Evolutionary conservation across 23 tunicate genomes (phyloP).

Genomic region (Botrylloides violaceus): DNA sequence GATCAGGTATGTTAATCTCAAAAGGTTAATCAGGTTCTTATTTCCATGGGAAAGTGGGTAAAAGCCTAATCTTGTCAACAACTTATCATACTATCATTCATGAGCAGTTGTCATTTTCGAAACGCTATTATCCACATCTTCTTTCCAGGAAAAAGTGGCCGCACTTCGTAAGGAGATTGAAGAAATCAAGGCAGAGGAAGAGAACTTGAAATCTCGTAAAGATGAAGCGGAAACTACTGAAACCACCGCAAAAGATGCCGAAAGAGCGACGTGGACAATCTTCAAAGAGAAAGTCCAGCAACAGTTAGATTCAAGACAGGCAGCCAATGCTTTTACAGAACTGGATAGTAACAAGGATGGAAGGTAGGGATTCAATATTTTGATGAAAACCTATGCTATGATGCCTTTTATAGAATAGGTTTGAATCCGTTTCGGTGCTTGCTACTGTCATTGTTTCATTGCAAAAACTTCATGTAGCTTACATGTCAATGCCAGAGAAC

Average conservation of each 20-base stretch:
- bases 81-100: background rate
- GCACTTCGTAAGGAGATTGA: conserved; percentile 11
- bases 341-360: conserved; percentile 83
- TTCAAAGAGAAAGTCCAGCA: conserved; percentile 21
- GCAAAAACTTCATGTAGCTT: too few species aligned
- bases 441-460: too few species aligned
- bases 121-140: background rate
- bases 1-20: background rate
- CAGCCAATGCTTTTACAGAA: conserved; percentile 65
- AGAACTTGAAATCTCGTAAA: background rate
- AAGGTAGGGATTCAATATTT: too few species aligned
- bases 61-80: background rate
- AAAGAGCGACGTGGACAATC: background rate
- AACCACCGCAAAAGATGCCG: conserved; percentile 27
- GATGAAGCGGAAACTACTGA: conserved; percentile 55
- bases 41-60: background rate
- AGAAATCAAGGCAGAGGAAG: conserved; percentile 3
- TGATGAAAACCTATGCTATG: too few species aligned
- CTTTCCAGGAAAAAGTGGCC: conserved; percentile 12
- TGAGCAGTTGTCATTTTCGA: background rate
- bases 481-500: too few species aligned
- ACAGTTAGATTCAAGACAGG: conserved; percentile 43
- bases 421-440: too few species aligned
- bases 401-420: too few species aligned
- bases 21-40: background rate